Evolutionary conservation across 1,140 invertebrate species (phyloP).

Genomic region (Leptopilina boulardi): DNA sequence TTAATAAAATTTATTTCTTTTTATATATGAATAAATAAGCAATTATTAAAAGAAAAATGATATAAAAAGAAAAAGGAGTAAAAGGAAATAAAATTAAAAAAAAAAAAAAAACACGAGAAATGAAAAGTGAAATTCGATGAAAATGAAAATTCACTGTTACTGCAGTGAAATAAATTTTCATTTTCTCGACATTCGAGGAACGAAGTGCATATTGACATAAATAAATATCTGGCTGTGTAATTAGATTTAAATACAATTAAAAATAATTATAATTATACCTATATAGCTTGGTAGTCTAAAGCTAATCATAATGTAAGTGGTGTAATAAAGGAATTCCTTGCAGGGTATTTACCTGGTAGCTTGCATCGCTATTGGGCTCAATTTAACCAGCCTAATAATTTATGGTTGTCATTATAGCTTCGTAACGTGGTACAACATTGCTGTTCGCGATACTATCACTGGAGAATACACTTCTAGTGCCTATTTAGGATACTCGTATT

Average conservation of each 20-base stretch:
- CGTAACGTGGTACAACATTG: slow-evolving; percentile 47
- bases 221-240: background rate
- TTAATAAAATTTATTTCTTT: too few relatives aligned
- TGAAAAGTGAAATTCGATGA: background rate
- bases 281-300: background rate
- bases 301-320: slow-evolving; percentile 22
- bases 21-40: too few relatives aligned
- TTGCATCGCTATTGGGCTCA: slow-evolving; percentile 42
- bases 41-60: too few relatives aligned
- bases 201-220: background rate
- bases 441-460: slow-evolving; percentile 54
- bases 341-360: slow-evolving; percentile 42
- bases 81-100: too few relatives aligned
- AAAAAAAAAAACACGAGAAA: background rate
- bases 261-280: slow-evolving; percentile 15
- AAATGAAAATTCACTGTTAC: too few relatives aligned
- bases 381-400: slow-evolving; percentile 48
- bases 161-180: background rate
- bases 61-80: too few relatives aligned
- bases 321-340: slow-evolving; percentile 31
- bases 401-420: slow-evolving; percentile 48
- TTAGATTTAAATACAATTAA: slow-evolving; percentile 12
- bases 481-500: slow-evolving; percentile 52
- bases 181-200: background rate
- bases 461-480: slow-evolving; percentile 46